These are phyloP conservation scores for Crotalus helleri DNA, from an alignment of 2,113 vertebrate species.

Conservation along the genomic window DNA sequence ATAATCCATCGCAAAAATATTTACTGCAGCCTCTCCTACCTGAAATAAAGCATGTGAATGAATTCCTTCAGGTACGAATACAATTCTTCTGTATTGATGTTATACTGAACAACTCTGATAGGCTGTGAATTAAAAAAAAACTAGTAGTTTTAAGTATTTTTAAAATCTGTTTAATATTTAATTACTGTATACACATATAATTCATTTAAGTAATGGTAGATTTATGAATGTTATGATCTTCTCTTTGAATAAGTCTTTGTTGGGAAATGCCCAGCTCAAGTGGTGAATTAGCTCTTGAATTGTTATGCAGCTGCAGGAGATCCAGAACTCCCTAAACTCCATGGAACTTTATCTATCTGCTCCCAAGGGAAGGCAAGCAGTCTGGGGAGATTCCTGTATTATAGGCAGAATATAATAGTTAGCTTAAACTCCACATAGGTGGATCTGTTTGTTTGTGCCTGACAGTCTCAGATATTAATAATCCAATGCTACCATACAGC, in stretches of 20 bases:
- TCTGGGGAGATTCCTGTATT: background rate
- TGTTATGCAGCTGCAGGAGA: background rate
- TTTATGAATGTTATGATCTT: background rate
- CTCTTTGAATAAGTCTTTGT: background rate
- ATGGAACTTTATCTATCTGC: background rate
- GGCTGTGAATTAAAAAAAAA: constrained; percentile 72
- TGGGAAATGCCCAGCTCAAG: background rate
- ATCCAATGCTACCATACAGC: background rate
- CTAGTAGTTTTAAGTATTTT: background rate
- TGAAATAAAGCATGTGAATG: constrained; percentile 96
- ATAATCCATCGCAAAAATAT: background rate
- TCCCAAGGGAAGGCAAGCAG: background rate
- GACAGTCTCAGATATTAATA: background rate
- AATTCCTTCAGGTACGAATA: constrained; percentile 97
- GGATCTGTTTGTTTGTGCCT: background rate
- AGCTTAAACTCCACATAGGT: background rate
- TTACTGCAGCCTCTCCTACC: constrained; percentile 66
- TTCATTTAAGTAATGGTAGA: background rate
- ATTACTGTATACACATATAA: background rate
- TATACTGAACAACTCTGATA: constrained; percentile 90
- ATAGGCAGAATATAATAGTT: background rate
- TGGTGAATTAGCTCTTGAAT: background rate
- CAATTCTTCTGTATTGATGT: constrained; percentile 96
- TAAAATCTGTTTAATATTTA: background rate
- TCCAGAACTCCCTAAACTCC: background rate